These are phyloP conservation scores for Macquaria australasica DNA, from an alignment of 2,113 vertebrate genomes.

Conservation along the genomic window DNA sequence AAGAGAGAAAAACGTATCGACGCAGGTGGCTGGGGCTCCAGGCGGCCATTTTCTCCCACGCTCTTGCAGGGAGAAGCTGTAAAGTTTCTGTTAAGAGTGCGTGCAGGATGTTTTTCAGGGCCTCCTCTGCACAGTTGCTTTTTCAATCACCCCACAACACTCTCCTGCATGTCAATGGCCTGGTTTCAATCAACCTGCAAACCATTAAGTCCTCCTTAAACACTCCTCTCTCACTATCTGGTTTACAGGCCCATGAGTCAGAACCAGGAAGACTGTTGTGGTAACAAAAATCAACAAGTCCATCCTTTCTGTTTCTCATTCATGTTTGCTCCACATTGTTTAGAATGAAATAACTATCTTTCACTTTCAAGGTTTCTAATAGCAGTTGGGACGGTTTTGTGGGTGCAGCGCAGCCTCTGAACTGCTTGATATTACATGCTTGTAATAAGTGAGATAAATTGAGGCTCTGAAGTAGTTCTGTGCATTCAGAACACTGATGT, in stretches of 20 bases:
- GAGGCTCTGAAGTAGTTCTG: slow-evolving; percentile 28
- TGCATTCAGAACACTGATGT: slow-evolving; percentile 63
- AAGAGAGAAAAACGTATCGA: slow-evolving; percentile 6
- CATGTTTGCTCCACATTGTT: not conserved
- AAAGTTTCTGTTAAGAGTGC: slow-evolving; percentile 50
- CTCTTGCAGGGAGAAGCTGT: slow-evolving; percentile 37
- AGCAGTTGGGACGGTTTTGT: not conserved
- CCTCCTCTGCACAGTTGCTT: slow-evolving; percentile 56
- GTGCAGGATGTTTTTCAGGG: slow-evolving; percentile 54
- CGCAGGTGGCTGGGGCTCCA: slow-evolving; percentile 19
- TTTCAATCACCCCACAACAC: slow-evolving; percentile 59
- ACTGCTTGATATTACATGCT: slow-evolving; percentile 12
- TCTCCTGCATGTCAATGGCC: slow-evolving; percentile 50
- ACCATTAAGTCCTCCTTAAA: slow-evolving; percentile 50
- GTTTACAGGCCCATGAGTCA: slow-evolving; percentile 33
- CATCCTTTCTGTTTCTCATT: slow-evolving; percentile 23
- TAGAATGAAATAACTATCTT: not conserved
- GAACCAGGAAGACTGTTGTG: slow-evolving; percentile 50
- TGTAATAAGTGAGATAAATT: slow-evolving; percentile 47
- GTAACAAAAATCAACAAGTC: slow-evolving; percentile 52
- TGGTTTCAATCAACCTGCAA: slow-evolving; percentile 69
- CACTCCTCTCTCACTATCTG: slow-evolving; percentile 46
- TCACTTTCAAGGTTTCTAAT: slow-evolving; percentile 17
- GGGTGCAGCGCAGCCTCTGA: slow-evolving; percentile 3
- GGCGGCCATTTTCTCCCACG: slow-evolving; percentile 31